phyloP scores from a whole-genome alignment of 2,888 invertebrate genomes.

The Lottia gigantea region DNA sequence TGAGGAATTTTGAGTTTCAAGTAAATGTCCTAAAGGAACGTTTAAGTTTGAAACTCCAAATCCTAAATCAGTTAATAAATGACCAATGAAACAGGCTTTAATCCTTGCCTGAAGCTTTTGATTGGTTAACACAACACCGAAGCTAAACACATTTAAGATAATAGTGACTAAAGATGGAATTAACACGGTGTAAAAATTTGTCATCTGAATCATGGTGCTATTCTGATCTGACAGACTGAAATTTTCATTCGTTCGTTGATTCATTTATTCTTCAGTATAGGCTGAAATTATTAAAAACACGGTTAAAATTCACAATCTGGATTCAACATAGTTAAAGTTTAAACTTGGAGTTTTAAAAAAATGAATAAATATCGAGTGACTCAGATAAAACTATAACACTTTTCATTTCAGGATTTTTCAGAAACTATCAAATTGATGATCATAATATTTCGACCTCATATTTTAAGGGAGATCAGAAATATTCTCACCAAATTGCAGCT shows the following conservation, averaged over 20 bases:
- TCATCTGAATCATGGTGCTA: neutral
- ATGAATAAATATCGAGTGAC: too few relatives aligned
- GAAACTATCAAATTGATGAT: too few relatives aligned
- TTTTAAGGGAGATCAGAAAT: too few relatives aligned
- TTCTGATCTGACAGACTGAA: neutral
- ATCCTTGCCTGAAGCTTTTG: neutral
- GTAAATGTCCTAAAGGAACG: neutral
- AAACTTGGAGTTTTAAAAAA: too few relatives aligned
- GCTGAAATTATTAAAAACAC: too few relatives aligned
- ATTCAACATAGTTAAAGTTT: too few relatives aligned
- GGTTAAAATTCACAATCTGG: too few relatives aligned
- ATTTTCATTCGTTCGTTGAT: neutral
- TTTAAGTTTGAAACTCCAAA: neutral
- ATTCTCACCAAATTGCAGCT: too few relatives aligned
- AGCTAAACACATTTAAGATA: neutral
- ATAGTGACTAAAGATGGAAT: neutral
- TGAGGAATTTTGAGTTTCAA: neutral
- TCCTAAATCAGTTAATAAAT: neutral
- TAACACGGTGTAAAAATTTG: neutral
- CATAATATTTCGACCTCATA: too few relatives aligned
- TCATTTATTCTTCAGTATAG: too few relatives aligned
- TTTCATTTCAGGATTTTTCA: too few relatives aligned
- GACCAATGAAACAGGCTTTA: neutral
- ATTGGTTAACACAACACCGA: neutral
- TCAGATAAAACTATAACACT: too few relatives aligned